Evolutionary conservation across 2,888 invertebrate genomes (phyloP).

Genomic region (Lepidochitona cinerea): DNA sequence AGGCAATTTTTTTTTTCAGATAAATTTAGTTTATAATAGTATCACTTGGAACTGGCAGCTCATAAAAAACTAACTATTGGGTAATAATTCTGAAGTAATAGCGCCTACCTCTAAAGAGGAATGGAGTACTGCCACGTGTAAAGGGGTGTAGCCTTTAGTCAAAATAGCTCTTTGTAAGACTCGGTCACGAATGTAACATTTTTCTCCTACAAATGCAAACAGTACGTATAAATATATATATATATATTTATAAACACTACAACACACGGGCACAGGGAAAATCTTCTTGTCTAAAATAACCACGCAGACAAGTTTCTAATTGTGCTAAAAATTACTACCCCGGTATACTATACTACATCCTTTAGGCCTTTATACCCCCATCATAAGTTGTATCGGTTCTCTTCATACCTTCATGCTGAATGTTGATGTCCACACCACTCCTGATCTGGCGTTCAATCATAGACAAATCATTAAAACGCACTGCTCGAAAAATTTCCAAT

Average conservation of each 20-base stretch:
- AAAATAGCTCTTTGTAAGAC: background rate
- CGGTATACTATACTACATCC: no score
- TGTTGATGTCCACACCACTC: constrained; percentile 33
- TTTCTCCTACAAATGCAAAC: background rate
- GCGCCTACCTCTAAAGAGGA: constrained; percentile 37
- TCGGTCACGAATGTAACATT: background rate
- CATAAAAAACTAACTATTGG: no score
- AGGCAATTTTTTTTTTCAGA: no score
- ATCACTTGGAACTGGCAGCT: no score
- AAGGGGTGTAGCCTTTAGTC: constrained; percentile 32
- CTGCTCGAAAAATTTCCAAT: constrained; percentile 36
- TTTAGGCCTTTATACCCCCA: no score
- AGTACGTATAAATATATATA: background rate
- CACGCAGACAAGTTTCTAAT: no score
- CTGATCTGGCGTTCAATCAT: constrained; percentile 32
- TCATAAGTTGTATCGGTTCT: background rate
- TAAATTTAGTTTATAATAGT: no score
- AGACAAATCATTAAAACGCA: constrained; percentile 32
- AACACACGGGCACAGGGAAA: no score
- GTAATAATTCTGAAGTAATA: no score
- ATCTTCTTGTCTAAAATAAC: no score
- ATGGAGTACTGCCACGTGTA: constrained; percentile 43
- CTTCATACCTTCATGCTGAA: constrained; percentile 30
- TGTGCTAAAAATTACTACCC: no score
- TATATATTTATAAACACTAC: background rate